A percentile compares a stretch with the other conserved stretches of the same genome.
Evolutionary conservation across 2,113 vertebrate species (phyloP).

Genomic region (Meleagris gallopavo): DNA sequence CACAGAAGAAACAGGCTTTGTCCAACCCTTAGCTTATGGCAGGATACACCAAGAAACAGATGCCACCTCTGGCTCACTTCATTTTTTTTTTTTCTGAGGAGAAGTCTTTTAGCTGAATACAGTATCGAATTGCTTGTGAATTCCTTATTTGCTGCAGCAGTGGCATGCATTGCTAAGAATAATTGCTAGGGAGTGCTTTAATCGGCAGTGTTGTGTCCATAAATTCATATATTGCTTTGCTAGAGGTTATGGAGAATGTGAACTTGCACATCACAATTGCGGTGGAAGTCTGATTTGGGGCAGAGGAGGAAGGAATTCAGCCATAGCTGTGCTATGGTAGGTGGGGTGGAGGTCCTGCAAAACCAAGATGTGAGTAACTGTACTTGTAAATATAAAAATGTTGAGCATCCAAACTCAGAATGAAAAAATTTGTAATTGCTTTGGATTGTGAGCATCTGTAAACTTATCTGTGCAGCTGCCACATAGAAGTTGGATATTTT

Average conservation of each 20-base stretch:
- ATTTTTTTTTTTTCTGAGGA: not conserved
- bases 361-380: not conserved
- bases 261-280: not conserved
- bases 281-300: not conserved
- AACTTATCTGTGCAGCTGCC: not conserved
- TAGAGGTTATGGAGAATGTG: not conserved
- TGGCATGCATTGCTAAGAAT: not conserved
- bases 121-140: not conserved
- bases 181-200: not conserved
- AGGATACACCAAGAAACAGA: not conserved
- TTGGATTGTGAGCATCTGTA: not conserved
- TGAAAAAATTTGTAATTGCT: not conserved
- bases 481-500: not conserved
- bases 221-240: not conserved
- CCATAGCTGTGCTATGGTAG: not conserved
- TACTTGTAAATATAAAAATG: not conserved
- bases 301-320: not conserved
- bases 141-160: not conserved
- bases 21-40: not conserved
- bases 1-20: not conserved
- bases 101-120: not conserved
- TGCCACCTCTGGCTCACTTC: not conserved
- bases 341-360: not conserved
- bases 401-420: not conserved
- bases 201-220: not conserved